phyloP scores from a whole-genome alignment of 2,797 vertebrate genomes.

The Loris lydekkerianus region DNA sequence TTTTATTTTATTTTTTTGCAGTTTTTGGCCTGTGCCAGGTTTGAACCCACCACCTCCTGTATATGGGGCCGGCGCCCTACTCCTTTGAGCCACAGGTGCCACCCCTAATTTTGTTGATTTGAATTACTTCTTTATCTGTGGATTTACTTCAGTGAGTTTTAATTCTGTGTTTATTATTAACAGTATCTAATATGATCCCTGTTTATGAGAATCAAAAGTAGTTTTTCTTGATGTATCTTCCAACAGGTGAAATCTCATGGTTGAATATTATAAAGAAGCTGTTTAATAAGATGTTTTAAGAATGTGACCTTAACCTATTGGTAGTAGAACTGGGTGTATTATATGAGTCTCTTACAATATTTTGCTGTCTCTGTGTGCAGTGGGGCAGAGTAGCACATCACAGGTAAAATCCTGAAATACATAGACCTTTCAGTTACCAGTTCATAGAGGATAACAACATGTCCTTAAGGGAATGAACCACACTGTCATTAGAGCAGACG shows the following conservation, averaged over 20 bases:
- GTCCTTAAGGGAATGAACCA: neutral
- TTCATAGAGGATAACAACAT: neutral
- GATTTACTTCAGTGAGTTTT: neutral
- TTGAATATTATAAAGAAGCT: neutral
- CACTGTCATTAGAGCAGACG: neutral
- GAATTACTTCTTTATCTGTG: neutral
- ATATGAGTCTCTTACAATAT: neutral
- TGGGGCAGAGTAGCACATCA: neutral
- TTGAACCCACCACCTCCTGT: too few species aligned
- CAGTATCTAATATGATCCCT: neutral
- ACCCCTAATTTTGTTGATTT: neutral
- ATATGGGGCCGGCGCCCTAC: too few species aligned
- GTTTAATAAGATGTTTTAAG: neutral
- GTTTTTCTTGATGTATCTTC: neutral
- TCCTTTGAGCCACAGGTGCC: too few species aligned
- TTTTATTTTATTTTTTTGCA: too few species aligned
- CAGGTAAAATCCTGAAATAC: neutral
- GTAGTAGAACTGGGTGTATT: neutral
- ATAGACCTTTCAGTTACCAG: neutral
- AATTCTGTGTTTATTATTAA: slow-evolving; percentile 34
- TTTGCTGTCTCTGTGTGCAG: neutral
- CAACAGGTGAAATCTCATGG: neutral
- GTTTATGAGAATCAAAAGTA: neutral
- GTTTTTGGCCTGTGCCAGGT: too few species aligned
- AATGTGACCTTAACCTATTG: neutral